phyloP scores from a whole-genome alignment of 2,113 vertebrate species.

The Gambusia holbrooki region DNA sequence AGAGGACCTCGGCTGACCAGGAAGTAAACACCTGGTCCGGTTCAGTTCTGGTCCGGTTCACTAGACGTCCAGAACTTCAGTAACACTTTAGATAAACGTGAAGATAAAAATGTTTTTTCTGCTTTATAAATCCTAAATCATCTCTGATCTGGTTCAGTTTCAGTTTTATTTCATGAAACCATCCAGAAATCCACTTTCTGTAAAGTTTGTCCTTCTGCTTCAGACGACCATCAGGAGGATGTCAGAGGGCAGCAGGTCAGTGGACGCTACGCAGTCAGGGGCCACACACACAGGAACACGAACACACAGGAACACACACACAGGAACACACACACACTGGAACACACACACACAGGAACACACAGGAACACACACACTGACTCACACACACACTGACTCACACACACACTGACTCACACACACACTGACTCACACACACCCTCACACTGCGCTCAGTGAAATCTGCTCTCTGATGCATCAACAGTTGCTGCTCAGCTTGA shows the following conservation, averaged over 20 bases:
- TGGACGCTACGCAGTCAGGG: constrained; percentile 22
- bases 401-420: too few relatives aligned
- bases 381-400: too few relatives aligned
- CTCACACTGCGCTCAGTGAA: neutral
- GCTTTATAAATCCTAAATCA: neutral
- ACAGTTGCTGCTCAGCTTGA: constrained; percentile 1
- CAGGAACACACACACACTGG: neutral
- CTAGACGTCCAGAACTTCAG: too few relatives aligned
- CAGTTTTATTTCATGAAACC: neutral
- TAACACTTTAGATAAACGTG: too few relatives aligned
- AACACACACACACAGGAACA: too few relatives aligned
- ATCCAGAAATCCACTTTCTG: too few relatives aligned
- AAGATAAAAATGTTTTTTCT: neutral
- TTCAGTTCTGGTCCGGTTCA: neutral
- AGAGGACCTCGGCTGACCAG: too few relatives aligned
- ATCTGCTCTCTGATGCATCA: constrained; percentile 27
- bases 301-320: neutral
- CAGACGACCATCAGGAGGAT: neutral
- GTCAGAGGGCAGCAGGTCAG: constrained; percentile 6
- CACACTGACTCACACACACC: constrained; percentile 1
- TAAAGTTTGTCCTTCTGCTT: too few relatives aligned
- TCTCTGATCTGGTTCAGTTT: neutral
- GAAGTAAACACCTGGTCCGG: too few relatives aligned
- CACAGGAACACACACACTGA: too few relatives aligned
- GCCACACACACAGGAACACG: too few relatives aligned